Base-by-base conservation (phyloP, 1,140 invertebrate genomes). In the Camponotus pennsylvanicus region DNA sequence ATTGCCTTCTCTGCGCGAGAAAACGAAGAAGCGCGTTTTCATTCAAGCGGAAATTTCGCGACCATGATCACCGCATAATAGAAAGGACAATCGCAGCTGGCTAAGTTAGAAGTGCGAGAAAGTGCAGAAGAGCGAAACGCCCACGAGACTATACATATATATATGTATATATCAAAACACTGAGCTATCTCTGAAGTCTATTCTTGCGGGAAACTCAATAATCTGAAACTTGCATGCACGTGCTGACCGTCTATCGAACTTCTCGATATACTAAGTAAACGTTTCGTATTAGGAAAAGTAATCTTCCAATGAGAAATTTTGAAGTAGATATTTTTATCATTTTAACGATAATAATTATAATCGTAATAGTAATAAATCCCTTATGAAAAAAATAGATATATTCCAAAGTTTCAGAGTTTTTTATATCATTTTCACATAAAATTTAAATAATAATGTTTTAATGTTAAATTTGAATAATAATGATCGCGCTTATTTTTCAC, bases 171-270 rank as follows among this genome's bases (percentile, higher is more conserved):
- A 15, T 18, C 11, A 11, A 27, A 27, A 52, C 18, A 63, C 21
- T 42, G n/a, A 32, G 64, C 52, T 86, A 86, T 86, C 55, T 80
- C 55, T 80, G 40, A 18, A 86, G 64, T 80, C 32, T 49, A 80
- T 66, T 86, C 55, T 78, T 52, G 40, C 21, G 40, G 6, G 64
- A 80, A 80, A 80, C 21, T 21, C 76, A 42, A 86, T 86, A 80
- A 80, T 67, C 57, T 80, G 3, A 40, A 45, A 80, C 66, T 70
- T 70, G 55, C 49, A 64, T 52, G 66, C 66, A 15, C 64, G 32
- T 18, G 32, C 11, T 79, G 13, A 37, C 42, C 7, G 42, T 37
- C 0, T 45, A 67, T 67, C 32, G 40, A 42, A 67, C 61, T 66
- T 67, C 32, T 67, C 76, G 15, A 75, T 42, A 11, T 52, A 52